A percentile compares a stretch with the other conserved stretches of the same genome.
Evolutionary conservation across 2,888 invertebrate genomes (phyloP).

Genomic region (Spodoptera picta): DNA sequence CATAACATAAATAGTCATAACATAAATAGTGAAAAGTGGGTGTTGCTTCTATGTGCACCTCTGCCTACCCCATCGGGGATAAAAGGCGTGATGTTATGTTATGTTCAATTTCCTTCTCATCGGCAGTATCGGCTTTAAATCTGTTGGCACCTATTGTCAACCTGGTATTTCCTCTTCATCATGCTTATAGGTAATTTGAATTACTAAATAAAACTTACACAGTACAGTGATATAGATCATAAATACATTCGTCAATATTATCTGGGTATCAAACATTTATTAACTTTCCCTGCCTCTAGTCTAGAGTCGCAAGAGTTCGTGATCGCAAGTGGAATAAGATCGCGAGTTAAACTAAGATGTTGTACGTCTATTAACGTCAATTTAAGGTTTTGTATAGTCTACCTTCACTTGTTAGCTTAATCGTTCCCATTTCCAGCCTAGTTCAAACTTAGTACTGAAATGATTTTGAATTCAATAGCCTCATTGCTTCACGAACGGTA

Average conservation of each 20-base stretch:
- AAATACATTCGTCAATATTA: neutral
- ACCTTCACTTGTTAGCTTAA: slow-evolving; percentile 51
- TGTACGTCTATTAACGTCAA: slow-evolving; percentile 53
- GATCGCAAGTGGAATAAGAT: slow-evolving; percentile 34
- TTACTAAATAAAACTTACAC: too few species aligned
- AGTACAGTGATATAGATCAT: too few species aligned
- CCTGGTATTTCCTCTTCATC: too few species aligned
- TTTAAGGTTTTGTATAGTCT: slow-evolving; percentile 42
- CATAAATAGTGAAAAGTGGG: too few species aligned
- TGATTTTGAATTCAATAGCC: slow-evolving; percentile 51
- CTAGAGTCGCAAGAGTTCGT: slow-evolving; percentile 13
- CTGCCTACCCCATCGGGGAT: too few species aligned
- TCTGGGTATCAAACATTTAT: neutral
- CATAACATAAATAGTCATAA: too few species aligned
- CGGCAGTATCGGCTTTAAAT: too few species aligned
- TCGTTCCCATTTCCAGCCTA: slow-evolving; percentile 42
- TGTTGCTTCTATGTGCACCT: too few species aligned
- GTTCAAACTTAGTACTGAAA: slow-evolving; percentile 32
- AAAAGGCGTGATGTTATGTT: too few species aligned
- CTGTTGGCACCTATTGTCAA: too few species aligned
- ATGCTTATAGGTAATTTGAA: too few species aligned
- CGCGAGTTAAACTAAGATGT: slow-evolving; percentile 46
- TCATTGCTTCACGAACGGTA: slow-evolving; percentile 41
- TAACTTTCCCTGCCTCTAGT: slow-evolving; percentile 9
- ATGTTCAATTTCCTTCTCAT: too few species aligned